These are phyloP conservation scores for Aethes cnicana DNA, from an alignment of 2,888 invertebrate species.

Conservation along the genomic window DNA sequence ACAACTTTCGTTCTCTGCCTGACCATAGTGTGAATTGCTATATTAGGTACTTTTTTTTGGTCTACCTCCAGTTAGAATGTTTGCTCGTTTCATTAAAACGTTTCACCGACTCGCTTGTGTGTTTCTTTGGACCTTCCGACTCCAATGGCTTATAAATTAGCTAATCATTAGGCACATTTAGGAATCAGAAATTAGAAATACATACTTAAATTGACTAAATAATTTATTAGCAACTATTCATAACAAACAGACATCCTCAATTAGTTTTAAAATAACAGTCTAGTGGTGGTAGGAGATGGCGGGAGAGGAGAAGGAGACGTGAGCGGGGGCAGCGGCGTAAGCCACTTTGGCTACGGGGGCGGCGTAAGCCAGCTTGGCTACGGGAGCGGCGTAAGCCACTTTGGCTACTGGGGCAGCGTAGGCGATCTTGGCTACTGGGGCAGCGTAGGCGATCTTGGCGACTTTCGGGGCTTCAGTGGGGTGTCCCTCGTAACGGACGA, in stretches of 20 bases:
- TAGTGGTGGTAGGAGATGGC: constrained; percentile 70
- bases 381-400: constrained; percentile 40
- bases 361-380: constrained; percentile 42
- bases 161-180: constrained; percentile 9
- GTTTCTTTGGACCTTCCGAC: constrained; percentile 18
- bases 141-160: constrained; percentile 26
- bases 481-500: constrained; percentile 48
- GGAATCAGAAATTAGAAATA: constrained; percentile 9
- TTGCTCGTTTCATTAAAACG: too few relatives aligned
- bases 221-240: constrained; percentile 46
- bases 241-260: constrained; percentile 40
- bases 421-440: constrained; percentile 40
- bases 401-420: constrained; percentile 43
- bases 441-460: constrained; percentile 39
- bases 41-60: too few relatives aligned
- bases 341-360: constrained; percentile 47
- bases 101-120: neutral
- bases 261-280: constrained; percentile 25
- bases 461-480: constrained; percentile 43
- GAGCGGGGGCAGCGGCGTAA: constrained; percentile 42
- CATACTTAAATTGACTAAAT: constrained; percentile 48
- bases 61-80: too few relatives aligned
- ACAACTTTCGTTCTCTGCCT: too few relatives aligned
- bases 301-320: constrained; percentile 59
- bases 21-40: too few relatives aligned